Percentiles rank a stretch among this genome's conserved stretches.
Evolutionary conservation across 2,797 vertebrate genomes (phyloP).

Genomic region (Benthosema pterotum): DNA sequence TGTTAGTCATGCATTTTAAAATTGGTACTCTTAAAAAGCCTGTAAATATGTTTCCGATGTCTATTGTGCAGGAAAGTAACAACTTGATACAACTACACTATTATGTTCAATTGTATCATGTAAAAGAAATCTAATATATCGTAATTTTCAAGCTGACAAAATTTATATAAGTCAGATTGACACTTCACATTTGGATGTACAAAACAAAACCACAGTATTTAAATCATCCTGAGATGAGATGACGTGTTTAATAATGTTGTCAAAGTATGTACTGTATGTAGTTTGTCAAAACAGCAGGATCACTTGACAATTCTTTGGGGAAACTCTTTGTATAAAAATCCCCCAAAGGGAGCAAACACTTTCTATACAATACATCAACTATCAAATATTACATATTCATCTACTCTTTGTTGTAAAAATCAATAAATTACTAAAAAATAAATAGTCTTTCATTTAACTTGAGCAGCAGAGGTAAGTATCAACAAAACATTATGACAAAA

Average conservation of each 20-base stretch:
- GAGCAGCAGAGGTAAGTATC: conserved; percentile 83
- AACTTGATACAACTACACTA: background rate
- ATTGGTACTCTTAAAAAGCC: conserved; percentile 28
- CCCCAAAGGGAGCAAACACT: conserved; percentile 54
- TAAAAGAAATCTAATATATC: background rate
- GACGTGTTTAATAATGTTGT: background rate
- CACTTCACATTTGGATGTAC: background rate
- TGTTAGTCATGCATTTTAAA: conserved; percentile 45
- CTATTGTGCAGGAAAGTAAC: background rate
- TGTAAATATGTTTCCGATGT: conserved; percentile 18
- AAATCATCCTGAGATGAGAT: conserved; percentile 12
- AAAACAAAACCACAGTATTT: conserved; percentile 18
- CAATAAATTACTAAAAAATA: conserved; percentile 97
- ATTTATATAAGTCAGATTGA: background rate
- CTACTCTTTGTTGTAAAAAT: conserved; percentile 70
- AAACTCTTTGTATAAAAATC: background rate
- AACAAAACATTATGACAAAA: conserved; percentile 57
- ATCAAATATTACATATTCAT: conserved; percentile 69
- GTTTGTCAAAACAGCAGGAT: background rate
- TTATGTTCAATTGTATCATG: conserved; percentile 12
- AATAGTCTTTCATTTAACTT: conserved; percentile 83
- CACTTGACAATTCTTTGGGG: background rate
- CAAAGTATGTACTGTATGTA: background rate
- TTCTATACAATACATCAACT: conserved; percentile 53
- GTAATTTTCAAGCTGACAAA: background rate